Conservation (phyloP, 2,113 vertebrate genomes). For the Gracilinanus agilis region DNA sequence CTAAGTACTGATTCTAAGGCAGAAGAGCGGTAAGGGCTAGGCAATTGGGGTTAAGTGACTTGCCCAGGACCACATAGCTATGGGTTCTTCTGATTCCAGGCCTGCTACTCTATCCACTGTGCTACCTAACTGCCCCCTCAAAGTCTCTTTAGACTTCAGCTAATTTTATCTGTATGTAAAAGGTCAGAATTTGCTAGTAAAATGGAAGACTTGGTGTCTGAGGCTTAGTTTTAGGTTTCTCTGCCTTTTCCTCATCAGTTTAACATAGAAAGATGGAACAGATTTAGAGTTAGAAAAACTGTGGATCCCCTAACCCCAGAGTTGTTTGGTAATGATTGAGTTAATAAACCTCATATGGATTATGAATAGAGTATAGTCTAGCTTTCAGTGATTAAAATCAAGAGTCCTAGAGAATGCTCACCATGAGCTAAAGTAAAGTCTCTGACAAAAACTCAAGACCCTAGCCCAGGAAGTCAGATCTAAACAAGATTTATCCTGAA, state of each 20-base stretch:
- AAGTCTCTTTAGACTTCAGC: background rate
- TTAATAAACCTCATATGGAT: background rate
- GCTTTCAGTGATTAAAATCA: background rate
- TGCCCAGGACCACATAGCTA: too few relatives aligned
- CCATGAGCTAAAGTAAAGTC: background rate
- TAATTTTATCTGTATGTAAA: background rate
- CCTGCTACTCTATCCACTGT: too few relatives aligned
- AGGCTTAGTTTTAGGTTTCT: background rate
- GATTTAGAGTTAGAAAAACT: background rate
- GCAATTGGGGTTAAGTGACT: too few relatives aligned
- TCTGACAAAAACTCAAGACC: background rate
- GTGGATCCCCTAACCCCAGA: background rate
- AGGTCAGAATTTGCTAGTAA: background rate
- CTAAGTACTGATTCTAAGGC: too few relatives aligned
- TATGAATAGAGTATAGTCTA: background rate
- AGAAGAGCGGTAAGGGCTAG: too few relatives aligned
- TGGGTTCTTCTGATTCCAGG: too few relatives aligned
- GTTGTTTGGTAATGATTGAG: background rate
- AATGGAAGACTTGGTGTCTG: background rate
- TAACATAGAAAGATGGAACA: background rate
- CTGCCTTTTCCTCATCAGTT: background rate
- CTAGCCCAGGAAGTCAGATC: background rate
- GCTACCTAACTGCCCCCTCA: background rate
- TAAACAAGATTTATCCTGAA: background rate
- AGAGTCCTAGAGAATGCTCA: background rate